Evolutionary conservation across 2,797 vertebrate species (phyloP).

Genomic region (Stomatorhinus walkeri): DNA sequence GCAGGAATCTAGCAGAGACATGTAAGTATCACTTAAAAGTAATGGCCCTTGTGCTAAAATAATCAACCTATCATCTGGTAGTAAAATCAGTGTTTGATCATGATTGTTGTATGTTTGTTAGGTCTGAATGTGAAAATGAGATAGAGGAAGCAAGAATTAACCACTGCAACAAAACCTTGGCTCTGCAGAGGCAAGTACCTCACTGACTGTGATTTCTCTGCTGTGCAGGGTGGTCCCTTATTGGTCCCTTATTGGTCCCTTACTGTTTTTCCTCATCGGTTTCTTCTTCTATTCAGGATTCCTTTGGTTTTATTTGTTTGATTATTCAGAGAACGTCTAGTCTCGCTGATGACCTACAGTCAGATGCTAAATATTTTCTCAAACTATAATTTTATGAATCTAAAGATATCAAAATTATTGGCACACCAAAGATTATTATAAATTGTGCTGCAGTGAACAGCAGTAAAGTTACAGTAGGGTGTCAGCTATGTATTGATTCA

Average conservation of each 20-base stretch:
- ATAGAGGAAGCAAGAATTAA: conserved; percentile 52
- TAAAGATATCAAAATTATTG: background rate
- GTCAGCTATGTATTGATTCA: background rate
- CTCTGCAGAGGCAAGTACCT: conserved; percentile 56
- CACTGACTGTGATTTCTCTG: background rate
- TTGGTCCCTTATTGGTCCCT: background rate
- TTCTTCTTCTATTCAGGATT: background rate
- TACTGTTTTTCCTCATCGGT: background rate
- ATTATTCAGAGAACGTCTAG: background rate
- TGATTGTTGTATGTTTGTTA: conserved; percentile 31
- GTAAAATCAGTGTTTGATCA: background rate
- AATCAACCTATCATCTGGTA: background rate
- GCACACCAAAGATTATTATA: background rate
- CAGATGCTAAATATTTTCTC: background rate
- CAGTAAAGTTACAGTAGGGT: background rate
- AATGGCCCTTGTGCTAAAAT: background rate
- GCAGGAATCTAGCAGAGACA: conserved; percentile 17
- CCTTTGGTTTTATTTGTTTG: background rate
- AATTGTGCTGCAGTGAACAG: background rate
- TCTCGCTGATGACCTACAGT: background rate
- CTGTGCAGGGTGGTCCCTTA: background rate
- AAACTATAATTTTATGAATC: background rate
- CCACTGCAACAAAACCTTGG: conserved; percentile 55
- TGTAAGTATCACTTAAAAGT: conserved; percentile 11
- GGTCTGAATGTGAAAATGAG: conserved; percentile 51